Evolutionary conservation across 2,888 invertebrate genomes (phyloP), one percentile per base, ranked within the genome.

Genomic region (Apodemia hepburni): DNA sequence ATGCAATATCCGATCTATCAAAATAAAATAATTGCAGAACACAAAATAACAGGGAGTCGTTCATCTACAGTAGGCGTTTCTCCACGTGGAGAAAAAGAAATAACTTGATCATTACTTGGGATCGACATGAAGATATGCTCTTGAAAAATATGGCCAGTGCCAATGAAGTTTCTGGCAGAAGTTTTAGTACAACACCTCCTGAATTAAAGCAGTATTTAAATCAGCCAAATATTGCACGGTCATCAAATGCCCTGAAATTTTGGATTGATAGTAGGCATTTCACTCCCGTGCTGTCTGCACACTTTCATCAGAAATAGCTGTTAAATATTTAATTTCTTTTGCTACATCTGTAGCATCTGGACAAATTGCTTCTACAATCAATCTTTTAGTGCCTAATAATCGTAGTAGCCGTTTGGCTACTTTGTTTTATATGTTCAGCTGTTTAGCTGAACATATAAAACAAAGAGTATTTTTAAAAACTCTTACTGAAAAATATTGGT

Each of bases 301-400:
- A 2, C 27, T 4, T 27, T 69, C 65, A 64, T 62, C 22, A 22
- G 22, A 65, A 67, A 67, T 69, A 65, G 66, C 64, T 38, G 17
- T 62, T 66, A 66, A 64, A 68, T 67, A 65, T 64, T 63, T 68
- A 29, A 70, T 69, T 66, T 69, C 66, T 62, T 68, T 63, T 66
- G 66, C 68, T 67, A 65, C 65, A 66, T 68, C 68, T 66, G 66
- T 68, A 67, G 65, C 64, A 69, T 38, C 38, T 38, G 12, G 12
- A 66, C 60, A 65, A 63, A 54, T 67, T 66, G 67, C 64, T 61
- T 70, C 66, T 67, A 66, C 65, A 63, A 67, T 67, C 58, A 68
- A 65, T 68, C 58, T 65, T 60, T 61, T 61, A 62, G 63, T 64
- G 60, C 64, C 64, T 64, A 63, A 68, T 42, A 66, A 66, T 68